Evolutionary conservation across 2,888 invertebrate genomes (phyloP), one percentile per base, ranked within the genome.

Genomic region (Bedellia somnulentella): DNA sequence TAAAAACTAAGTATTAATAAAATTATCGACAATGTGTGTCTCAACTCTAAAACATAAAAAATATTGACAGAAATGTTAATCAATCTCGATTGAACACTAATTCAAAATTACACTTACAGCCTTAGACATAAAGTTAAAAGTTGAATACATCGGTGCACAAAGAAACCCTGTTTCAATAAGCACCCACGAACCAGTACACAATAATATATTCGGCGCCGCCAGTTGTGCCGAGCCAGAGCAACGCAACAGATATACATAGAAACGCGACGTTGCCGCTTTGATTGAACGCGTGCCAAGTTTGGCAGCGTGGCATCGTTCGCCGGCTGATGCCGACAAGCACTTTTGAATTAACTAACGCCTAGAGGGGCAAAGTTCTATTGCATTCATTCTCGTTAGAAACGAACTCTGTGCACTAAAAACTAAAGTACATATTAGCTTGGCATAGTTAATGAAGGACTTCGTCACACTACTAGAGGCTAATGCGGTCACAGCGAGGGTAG

Each of bases 171-270:
- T 68, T 64, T 53, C 57, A 55, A 66, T 61, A 58, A 67, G 46
- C 56, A 45, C 38, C 46, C 51, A 61, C 55, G 62, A n/a, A n/a
- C 64, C 70, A 67, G 70, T 73, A 73, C 71, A 73, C 73, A 73
- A 73, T 73, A 73, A 75, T 36, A 71, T 73, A 75, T 75, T 71
- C 70, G 70, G 73, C 68, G 75, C n/a, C n/a, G n/a, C 68, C 73
- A 73, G 73, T 75, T 71, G 73, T 70, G 63, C 60, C 62, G 57
- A 57, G n/a, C n/a, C n/a, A n/a, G n/a, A n/a, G n/a, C 55, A 62
- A 68, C 54, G 61, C n/a, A 68, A 71, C 68, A 70, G 68, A 62
- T 68, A 73, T 70, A 73, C 67, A 73, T 70, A 73, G 59, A 49
- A 52, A 49, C 55, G 56, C 58, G 50, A 53, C 60, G 64, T 54